Evolutionary conservation across 2,797 vertebrate genomes (phyloP).

Genomic region (Myripristis murdjan): DNA sequence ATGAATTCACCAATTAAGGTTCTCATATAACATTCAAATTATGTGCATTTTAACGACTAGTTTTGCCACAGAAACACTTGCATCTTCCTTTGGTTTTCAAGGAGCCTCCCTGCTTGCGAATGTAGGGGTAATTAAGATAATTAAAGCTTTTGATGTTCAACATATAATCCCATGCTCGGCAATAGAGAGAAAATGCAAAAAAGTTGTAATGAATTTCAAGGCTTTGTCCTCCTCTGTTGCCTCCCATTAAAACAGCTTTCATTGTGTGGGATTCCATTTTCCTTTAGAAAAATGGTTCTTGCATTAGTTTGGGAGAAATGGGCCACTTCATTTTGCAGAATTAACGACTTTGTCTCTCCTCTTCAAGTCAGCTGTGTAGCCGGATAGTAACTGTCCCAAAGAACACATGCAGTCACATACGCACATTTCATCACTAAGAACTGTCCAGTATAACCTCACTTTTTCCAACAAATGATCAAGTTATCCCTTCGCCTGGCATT

Average conservation of each 20-base stretch:
- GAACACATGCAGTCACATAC: constrained; percentile 10
- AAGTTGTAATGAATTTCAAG: constrained; percentile 62
- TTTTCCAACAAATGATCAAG: background rate
- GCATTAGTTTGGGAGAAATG: constrained; percentile 31
- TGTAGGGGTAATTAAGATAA: constrained; percentile 84
- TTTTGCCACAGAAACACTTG: constrained; percentile 65
- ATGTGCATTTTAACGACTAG: constrained; percentile 82
- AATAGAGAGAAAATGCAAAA: constrained; percentile 46
- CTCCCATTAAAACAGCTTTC: constrained; percentile 36
- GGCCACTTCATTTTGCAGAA: constrained; percentile 42
- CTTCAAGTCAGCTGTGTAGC: constrained; percentile 6
- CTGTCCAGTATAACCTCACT: constrained; percentile 10
- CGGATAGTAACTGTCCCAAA: background rate
- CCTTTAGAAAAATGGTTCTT: constrained; percentile 8
- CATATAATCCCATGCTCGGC: constrained; percentile 68
- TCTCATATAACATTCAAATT: constrained; percentile 75
- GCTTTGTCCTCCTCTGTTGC: constrained; percentile 60
- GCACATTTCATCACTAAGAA: constrained; percentile 19
- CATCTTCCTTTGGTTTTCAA: constrained; percentile 72
- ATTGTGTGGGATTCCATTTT: constrained; percentile 45
- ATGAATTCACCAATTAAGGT: constrained; percentile 81
- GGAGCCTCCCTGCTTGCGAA: constrained; percentile 70
- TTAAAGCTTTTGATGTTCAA: constrained; percentile 83
- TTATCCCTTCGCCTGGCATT: no score
- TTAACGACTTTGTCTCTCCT: constrained; percentile 32